Evolutionary conservation across 2,888 invertebrate species (phyloP), one percentile per base, ranked within the genome.

Genomic region (Caenorhabditis sp.): DNA sequence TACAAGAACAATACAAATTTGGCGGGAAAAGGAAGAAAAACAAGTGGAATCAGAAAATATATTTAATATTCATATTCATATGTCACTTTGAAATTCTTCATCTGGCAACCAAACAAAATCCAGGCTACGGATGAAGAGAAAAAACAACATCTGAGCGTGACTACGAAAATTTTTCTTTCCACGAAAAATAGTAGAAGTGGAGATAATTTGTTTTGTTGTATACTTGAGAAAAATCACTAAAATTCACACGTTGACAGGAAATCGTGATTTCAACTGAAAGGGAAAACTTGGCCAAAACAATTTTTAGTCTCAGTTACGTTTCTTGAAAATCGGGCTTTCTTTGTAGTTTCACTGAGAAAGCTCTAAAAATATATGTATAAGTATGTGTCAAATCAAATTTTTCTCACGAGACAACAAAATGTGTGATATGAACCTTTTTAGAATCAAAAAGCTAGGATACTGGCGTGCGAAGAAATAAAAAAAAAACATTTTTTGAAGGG

Each of bases 1-100:
- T 31, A 27, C 26, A 27, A 59, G 53, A 66, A 51, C 49, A 58
- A 66, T 51, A 49, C 17, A 54, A 54, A 54, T 4, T 23, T 23
- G 21, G 43, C 43, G 5, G 14, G 51, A 50, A 17, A 49, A 19
- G n/a, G n/a, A 58, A 19, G 37, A 49, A 61, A 17, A 43, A 43
- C 3, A 10, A 14, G 43, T 3, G 3, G 43, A 43, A 43, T n/a
- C n/a, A 43, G 3, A 17, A 6, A 43, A 3, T 14, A 17, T 43
- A 43, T 43, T 43, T 43, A 43, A 43, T 17, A 43, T 43, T 43
- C 43, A 43, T 43, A 43, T 31, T 31, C 31, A 43, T 43, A 43
- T 43, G 43, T 43, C 43, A 43, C 31, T 31, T 43, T 14, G 43
- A 31, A 31, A 10, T 43, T 43, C 17, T 17, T 10, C 43, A 5